Evolutionary conservation across 2,888 invertebrate species (phyloP), one percentile per base, ranked within the genome.

Genomic region (Ophion slaviceki): DNA sequence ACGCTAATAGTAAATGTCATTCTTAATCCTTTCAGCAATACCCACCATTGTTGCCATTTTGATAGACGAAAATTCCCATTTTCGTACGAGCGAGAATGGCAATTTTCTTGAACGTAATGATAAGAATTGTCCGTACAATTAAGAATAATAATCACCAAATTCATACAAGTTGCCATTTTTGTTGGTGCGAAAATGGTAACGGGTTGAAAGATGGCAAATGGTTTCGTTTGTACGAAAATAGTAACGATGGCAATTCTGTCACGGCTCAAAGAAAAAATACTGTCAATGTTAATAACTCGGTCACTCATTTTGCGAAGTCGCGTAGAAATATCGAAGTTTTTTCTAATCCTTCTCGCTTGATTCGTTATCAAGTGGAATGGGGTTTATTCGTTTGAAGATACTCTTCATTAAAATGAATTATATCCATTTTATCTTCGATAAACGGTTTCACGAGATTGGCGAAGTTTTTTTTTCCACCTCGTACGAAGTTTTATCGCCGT

Each of bases 401-500:
- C 53, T 28, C 4, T 32, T 53, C n/a, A 4, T 53, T 4, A 24
- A 70, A 70, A 53, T 70, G 28, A 70, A 28, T 70, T 17, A 1
- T 70, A 53, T 53, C 8, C 17, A 53, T 75, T 72, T 45, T 57
- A 20, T 68, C 36, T 24, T 57, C 28, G n/a, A 24, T 62, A 8
- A 10, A 45, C 20, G 36, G 45, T 71, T 76, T 76, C 32, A 64
- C 36, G 36, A 62, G 24, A 74, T 70, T 70, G 28, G 28, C 24
- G 20, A n/a, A 10, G 17, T 72, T 59, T 47, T 71, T 71, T 66
- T 76, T 75, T 53, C 24, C 32, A 11, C 32, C 40, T 28, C 36
- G 53, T 32, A 40, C 57, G 17, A 59, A 66, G 61, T 70, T 84
- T 84, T 66, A 74, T 83, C 68, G 61, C 82, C 59, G 78, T 68